Evolutionary conservation across 2,113 vertebrate genomes (phyloP), one percentile per base, ranked within the genome.

Genomic region (Halcyon malimbica): DNA sequence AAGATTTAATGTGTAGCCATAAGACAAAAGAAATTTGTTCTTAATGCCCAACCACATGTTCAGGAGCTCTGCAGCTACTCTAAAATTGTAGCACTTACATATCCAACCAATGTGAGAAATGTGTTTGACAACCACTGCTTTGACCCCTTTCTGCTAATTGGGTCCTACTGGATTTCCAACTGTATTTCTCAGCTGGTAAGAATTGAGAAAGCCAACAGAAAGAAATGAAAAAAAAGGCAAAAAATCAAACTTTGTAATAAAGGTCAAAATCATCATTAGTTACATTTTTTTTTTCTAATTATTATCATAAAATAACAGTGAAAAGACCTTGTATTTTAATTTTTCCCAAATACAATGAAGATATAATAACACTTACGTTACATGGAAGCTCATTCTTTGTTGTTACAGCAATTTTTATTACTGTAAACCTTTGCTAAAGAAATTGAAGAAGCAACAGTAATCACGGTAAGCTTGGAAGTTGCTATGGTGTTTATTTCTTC

Each of bases 401-500:
- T 70, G 31, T 63, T 63, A 35, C 31, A 70, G 54, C 41, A 89
- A 70, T 11, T 77, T 92, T 35, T 46, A 13, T 50, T 50, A 50
- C 50, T 57, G 23, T 54, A 87, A 93, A 71, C 9, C 20, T 89
- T 70, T 92, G 64, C 46, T 70, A 81, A 73, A 88, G 71, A 69
- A 14, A 37, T 16, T 83, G 76, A 70, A 89, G 80, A 90, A 74
- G 28, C 24, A 77, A 33, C 23, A 59, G 63, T 23, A 92, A 67
- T 63, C 50, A 33, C 39, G 17, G 71, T 21, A 70, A 7, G 37
- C 28, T 90, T 89, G 63, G 46, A 95, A 83, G 79, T 6, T 89
- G 56, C 37, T 86, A 54, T 83, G 59, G 46, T 83, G 71, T 86
- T 93, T 89, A 78, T 83, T 90, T 96, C 44, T 31, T 90, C 54